phyloP scores from a whole-genome alignment of 2,113 vertebrate species.

The Crotalus horridus region DNA sequence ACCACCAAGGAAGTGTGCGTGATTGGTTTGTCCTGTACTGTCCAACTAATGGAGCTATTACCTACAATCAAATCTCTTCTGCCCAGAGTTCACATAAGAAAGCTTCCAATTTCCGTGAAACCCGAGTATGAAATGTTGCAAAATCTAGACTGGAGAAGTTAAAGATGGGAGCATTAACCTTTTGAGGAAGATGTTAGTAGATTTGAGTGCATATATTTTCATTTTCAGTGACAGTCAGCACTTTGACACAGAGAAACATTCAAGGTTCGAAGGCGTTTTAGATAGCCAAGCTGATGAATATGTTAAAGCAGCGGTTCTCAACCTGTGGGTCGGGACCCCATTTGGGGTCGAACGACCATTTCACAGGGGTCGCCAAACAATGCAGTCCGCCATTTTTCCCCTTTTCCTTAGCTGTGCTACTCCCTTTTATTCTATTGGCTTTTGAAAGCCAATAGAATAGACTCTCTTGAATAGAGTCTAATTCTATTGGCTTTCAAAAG shows the following conservation, averaged over 20 bases:
- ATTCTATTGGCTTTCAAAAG: too few species aligned
- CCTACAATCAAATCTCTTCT: neutral
- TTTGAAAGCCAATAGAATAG: too few species aligned
- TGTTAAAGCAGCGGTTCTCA: neutral
- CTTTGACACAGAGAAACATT: neutral
- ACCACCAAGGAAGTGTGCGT: neutral
- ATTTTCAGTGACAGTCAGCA: neutral
- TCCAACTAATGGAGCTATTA: neutral
- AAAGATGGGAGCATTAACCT: neutral
- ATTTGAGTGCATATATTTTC: neutral
- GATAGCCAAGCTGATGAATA: neutral
- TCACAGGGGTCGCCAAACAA: too few species aligned
- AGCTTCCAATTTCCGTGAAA: conserved; percentile 11
- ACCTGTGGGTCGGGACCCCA: too few species aligned
- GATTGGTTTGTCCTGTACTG: neutral
- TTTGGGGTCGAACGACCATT: too few species aligned
- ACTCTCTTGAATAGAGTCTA: too few species aligned
- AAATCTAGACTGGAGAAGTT: neutral
- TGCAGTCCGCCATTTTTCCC: too few species aligned
- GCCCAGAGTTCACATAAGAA: neutral
- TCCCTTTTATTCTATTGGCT: too few species aligned
- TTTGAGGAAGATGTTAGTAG: neutral
- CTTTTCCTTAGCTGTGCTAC: too few species aligned
- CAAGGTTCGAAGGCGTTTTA: neutral
- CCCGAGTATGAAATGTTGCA: neutral